Evolutionary conservation across 2,888 invertebrate species (phyloP).

Genomic region (Caenorhabditis auriculariae): DNA sequence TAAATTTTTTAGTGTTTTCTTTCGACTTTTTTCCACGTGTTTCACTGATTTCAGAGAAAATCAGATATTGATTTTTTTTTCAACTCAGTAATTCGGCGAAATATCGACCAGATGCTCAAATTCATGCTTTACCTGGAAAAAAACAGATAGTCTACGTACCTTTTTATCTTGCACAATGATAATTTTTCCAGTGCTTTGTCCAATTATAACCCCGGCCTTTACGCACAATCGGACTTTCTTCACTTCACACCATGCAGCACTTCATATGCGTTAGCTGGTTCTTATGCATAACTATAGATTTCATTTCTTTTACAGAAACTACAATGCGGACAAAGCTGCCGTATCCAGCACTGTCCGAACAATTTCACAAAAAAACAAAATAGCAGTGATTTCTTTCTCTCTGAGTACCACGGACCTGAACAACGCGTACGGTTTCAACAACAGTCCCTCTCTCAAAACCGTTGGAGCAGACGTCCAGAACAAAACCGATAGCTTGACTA

Average conservation of each 20-base stretch:
- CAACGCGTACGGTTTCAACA: constrained; percentile 1
- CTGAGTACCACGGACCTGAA: background rate
- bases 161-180: too few relatives aligned
- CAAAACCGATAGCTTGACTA: constrained; percentile 3
- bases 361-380: constrained; percentile 1
- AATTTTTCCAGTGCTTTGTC: constrained; percentile 5
- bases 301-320: constrained; percentile 1
- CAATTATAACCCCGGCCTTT: background rate
- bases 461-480: background rate
- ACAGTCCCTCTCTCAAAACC: too few relatives aligned
- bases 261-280: constrained; percentile 2
- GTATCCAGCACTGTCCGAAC: background rate
- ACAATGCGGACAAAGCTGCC: constrained; percentile 1
- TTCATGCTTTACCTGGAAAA: too few relatives aligned
- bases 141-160: too few relatives aligned
- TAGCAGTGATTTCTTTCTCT: constrained; percentile 5
- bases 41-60: too few relatives aligned
- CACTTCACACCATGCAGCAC: constrained; percentile 11
- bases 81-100: too few relatives aligned
- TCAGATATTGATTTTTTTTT: background rate
- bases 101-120: too few relatives aligned
- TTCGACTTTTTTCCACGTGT: too few relatives aligned
- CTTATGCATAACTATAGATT: background rate
- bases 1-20: too few relatives aligned
- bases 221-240: constrained; percentile 5